Base-by-base conservation (phyloP, 2,113 vertebrate species). In the Gopherus flavomarginatus region DNA sequence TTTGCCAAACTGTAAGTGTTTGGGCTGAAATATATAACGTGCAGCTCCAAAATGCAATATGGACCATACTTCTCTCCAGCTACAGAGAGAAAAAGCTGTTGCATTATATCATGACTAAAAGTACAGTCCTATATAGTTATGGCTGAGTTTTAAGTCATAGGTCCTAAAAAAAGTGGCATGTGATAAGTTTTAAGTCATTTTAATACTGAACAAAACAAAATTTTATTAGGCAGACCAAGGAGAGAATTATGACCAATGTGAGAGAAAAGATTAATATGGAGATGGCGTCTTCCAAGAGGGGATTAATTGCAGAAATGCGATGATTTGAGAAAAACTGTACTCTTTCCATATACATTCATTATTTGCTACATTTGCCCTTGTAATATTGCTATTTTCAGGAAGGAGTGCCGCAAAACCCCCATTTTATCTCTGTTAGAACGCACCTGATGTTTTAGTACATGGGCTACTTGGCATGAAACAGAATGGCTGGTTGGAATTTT, bases 401-500 rank as follows among this genome's bases (percentile, higher is more conserved):
- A 62, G 14, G 4, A 50, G 2, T 29, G 56, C 79, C 56, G 77
- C 1, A 8, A 17, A 78, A 49, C 11, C 4, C 0, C 1, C 79
- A 81, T 53, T 79, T 81, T 11, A 10, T 56, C 56, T 1, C 69
- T 62, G 0, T 6, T 31, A 3, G 52, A 65, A 2, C 0, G 0
- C 4, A 5, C 6, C 22, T n/a, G 59, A 27, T 31, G 44, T 11
- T 81, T 38, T 57, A 3, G 24, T 26, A 12, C 75, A 47, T 22
- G 13, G 26, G 75, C 26, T 78, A 44, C 47, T 11, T 44, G 42
- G 26, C 26, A 42, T 3, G 7, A 12, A 78, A 12, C 42, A 47
- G 42, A 78, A 47, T 3, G 6, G 49, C 54, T 12, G 14, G n/a
- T 22, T 0, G 0, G 2, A 0, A 29, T 31, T 49, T 47, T 8